Evolutionary conservation across 1,140 invertebrate species (phyloP).

Genomic region (Leptinotarsa texana): DNA sequence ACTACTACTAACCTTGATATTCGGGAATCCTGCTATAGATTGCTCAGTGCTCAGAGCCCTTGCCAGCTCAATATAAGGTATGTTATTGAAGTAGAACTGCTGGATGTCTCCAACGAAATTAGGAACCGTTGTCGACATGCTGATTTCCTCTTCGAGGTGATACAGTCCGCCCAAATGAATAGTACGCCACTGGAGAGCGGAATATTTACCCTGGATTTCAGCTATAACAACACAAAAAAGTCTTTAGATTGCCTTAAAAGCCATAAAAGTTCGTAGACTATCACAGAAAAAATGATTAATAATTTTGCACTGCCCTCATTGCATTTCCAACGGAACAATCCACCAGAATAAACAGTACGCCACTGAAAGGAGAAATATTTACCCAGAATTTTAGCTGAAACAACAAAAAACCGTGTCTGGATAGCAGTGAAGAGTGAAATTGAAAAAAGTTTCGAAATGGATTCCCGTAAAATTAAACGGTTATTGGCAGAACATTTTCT

Average conservation of each 20-base stretch:
- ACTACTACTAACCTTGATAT: slow-evolving; percentile 67
- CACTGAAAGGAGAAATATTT: no score
- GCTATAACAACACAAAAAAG: slow-evolving; percentile 56
- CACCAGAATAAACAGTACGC: no score
- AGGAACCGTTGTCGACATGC: slow-evolving; percentile 72
- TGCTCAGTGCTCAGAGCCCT: slow-evolving; percentile 51
- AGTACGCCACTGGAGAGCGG: slow-evolving; percentile 75
- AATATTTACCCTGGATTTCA: slow-evolving; percentile 77
- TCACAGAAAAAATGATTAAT: no score
- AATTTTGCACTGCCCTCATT: no score
- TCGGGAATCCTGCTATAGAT: slow-evolving; percentile 62
- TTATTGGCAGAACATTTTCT: no score
- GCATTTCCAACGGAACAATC: no score
- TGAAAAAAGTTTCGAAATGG: no score
- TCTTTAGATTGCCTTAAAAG: not conserved
- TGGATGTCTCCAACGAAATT: slow-evolving; percentile 91
- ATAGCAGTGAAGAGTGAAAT: no score
- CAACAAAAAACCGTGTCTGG: no score
- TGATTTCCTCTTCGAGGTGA: slow-evolving; percentile 75
- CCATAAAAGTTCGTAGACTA: no score
- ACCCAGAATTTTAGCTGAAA: no score
- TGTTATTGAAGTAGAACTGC: slow-evolving; percentile 89
- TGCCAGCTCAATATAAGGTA: slow-evolving; percentile 80
- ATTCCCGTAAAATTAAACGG: no score
- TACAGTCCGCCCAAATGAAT: slow-evolving; percentile 78